Evolutionary conservation across 2,113 vertebrate genomes (phyloP), one percentile per base, ranked within the genome.

Genomic region (Ictalurus furcatus): DNA sequence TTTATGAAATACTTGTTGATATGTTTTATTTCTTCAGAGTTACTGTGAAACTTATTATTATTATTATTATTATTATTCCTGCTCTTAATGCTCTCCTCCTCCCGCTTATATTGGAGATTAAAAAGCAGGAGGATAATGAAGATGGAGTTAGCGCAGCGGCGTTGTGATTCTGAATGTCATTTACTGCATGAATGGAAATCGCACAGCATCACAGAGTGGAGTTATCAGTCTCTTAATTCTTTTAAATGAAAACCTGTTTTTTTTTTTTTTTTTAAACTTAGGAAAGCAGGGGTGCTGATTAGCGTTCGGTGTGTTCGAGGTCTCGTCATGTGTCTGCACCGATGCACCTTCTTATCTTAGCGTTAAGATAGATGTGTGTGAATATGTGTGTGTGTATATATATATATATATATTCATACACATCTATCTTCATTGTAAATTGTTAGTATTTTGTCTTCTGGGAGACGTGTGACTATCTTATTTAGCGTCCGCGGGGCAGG

Each of bases 131-230:
- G 85, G 74, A 89, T 82, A 87, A 88, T 89, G 83, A 85, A 73
- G 83, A 89, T 71, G 37, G 76, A 82, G 85, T 92, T 80, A n/a
- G 69, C 52, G 67, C 52, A 48, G 73, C 19, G 37, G 28, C 56
- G 85, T 59, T 84, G 48, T 67, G 88, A 82, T 85, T 88, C 85
- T 85, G 90, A 86, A 89, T 92, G 91, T 88, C 91, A 92, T 92
- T 90, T 92, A 19, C 86, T 92, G 91, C 91, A 79, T 92, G 88
- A 92, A 90, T 90, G 86, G 91, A 89, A 89, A 89, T 90, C 86
- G 44, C 87, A 87, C 52, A 74, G 52, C 87, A 90, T 88, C 90
- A 87, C 63, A 86, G 44, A 79, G n/a, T 74, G 69, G 84, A 52
- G 76, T 85, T 90, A 92, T 90, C 91, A 87, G 30, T 54, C 61